Conservation (phyloP, 92 coral and sea anemone species). For the Umimayanthus kanabou region DNA sequence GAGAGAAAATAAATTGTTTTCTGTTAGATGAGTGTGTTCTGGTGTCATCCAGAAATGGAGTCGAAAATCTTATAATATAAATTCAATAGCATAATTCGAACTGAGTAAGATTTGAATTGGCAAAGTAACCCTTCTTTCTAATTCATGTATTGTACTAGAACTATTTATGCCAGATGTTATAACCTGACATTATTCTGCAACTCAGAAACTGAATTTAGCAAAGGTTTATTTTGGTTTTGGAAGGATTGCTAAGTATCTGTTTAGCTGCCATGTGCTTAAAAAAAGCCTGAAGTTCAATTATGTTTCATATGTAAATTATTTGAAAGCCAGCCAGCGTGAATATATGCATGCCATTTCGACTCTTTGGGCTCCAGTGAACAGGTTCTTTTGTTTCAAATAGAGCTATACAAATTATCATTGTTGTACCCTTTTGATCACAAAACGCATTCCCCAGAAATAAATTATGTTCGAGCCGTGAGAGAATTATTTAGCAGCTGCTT, state of each 20-base stretch:
- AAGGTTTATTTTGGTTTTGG: constrained; percentile 1
- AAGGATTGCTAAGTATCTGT: constrained; percentile 6
- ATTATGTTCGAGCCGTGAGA: background rate
- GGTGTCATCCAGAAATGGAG: background rate
- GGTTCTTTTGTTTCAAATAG: constrained; percentile 16
- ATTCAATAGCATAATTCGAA: background rate
- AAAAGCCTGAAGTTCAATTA: constrained; percentile 17
- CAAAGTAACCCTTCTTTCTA: background rate
- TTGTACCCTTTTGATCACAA: background rate
- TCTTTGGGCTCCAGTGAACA: constrained; percentile 13
- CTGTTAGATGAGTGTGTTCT: constrained; percentile 49
- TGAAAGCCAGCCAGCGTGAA: constrained; percentile 38
- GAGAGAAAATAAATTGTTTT: constrained; percentile 70
- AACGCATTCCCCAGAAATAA: background rate
- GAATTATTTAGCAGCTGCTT: constrained; percentile 17
- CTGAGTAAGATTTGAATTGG: background rate
- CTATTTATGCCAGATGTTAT: background rate
- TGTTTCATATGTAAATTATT: constrained; percentile 33
- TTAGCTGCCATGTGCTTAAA: constrained; percentile 40
- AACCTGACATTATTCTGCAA: background rate
- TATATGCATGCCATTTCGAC: constrained; percentile 17
- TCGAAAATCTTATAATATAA: background rate
- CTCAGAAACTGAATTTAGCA: background rate
- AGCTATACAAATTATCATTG: constrained; percentile 16
- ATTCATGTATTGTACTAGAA: background rate